Evolutionary conservation across 1,140 invertebrate species (phyloP), one percentile per base, ranked within the genome.

Genomic region (Amyelois transitella): DNA sequence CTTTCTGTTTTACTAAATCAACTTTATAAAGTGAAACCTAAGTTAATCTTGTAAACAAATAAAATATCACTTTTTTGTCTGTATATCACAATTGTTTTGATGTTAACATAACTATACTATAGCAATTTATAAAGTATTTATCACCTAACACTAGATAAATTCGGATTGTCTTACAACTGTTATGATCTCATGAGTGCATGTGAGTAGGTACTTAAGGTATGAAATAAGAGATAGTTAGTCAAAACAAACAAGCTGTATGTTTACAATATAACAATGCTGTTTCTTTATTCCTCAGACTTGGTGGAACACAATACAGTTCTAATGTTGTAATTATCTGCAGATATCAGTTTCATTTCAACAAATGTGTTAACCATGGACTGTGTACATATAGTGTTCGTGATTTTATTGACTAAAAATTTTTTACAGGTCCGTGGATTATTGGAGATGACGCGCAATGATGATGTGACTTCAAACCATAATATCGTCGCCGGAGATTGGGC

Each of bases 401-500:
- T 38, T 38, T 38, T 14, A 38, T 38, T 38, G 17, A 53, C 22
- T 43, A 49, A 50, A 45, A 28, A 54, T 0, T 18, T 48, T 47
- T 75, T 75, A 44, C 65, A 86, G 82, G 71, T 47, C 50, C 74
- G 68, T 25, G 77, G 81, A 0, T 45, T 87, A 12, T 51, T 84
- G 18, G 84, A 87, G 18, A 61, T 83, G 53, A 65, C 92, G 53
- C 89, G 93, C 64, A 94, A 92, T 82, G 93, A 95, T 84, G 91
- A 92, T 56, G 92, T 94, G 71, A 90, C 91, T 65, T 92, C 93
- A 62, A 94, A 60, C 6, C 75, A 77, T 20, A 88, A 96, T 85
- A 91, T 93, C 86, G 94, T 96, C 75, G 93, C 93, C 72, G 96
- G 96, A 64, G 97, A 98, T 89, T 99, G 96, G 95, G 96, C 96